Evolutionary conservation across 2,888 invertebrate species (phyloP).

Genomic region (Ptilodon capucinus): DNA sequence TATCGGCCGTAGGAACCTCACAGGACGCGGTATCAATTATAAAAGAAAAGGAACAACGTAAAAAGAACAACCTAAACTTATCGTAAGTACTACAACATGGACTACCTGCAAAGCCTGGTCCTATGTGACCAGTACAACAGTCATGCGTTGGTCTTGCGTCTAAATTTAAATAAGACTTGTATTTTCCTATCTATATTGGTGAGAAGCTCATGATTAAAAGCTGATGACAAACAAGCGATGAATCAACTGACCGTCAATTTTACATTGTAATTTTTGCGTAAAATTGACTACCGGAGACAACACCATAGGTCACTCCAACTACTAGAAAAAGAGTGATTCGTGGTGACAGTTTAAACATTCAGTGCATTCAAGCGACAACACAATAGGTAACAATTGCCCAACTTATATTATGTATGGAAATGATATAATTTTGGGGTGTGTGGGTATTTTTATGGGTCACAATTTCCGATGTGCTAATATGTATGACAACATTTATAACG

Average conservation of each 20-base stretch:
- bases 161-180: constrained; percentile 36
- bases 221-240: constrained; percentile 58
- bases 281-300: constrained; percentile 46
- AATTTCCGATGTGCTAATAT: constrained; percentile 46
- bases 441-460: constrained; percentile 47
- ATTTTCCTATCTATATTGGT: constrained; percentile 67
- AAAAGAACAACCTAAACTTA: constrained; percentile 20
- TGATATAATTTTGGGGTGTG: constrained; percentile 40
- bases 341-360: constrained; percentile 30
- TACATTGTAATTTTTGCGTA: constrained; percentile 62
- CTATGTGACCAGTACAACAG: constrained; percentile 28
- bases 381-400: constrained; percentile 45
- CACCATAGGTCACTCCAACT: constrained; percentile 40
- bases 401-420: constrained; percentile 40
- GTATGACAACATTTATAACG: constrained; percentile 64
- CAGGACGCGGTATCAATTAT: constrained; percentile 2
- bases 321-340: constrained; percentile 36
- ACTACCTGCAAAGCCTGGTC: constrained; percentile 19
- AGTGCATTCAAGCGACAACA: constrained; percentile 44
- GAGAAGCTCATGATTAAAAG: constrained; percentile 61
- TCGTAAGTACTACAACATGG: constrained; percentile 28
- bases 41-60: constrained; percentile 8
- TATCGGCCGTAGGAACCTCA: constrained; percentile 10
- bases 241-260: constrained; percentile 65
- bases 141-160: constrained; percentile 44